phyloP scores from a whole-genome alignment of 2,113 vertebrate genomes.

The Strigops habroptila region DNA sequence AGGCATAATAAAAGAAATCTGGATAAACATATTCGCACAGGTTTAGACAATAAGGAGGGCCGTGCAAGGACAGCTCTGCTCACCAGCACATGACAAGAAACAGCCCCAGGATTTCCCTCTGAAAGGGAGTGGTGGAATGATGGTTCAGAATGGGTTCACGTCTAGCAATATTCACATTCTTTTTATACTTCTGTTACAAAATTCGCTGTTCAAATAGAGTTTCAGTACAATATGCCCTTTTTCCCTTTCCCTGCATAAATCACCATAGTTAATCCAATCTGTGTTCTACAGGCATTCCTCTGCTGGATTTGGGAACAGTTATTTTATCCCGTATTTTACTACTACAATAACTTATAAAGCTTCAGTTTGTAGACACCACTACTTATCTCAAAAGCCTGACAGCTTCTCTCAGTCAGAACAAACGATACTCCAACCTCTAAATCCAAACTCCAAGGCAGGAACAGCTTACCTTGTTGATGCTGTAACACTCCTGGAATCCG shows the following conservation, averaged over 20 bases:
- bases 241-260: not conserved
- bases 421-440: not conserved
- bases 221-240: not conserved
- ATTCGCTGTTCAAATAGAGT: not conserved
- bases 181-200: not conserved
- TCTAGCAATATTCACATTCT: not conserved
- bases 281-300: not conserved
- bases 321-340: not conserved
- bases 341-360: not conserved
- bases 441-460: not conserved
- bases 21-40: not conserved
- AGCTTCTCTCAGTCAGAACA: not conserved
- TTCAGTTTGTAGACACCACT: not conserved
- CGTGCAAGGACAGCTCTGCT: not conserved
- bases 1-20: not conserved
- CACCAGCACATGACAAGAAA: not conserved
- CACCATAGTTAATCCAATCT: not conserved
- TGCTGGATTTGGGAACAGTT: not conserved
- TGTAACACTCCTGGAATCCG: conserved; percentile 70
- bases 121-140: not conserved
- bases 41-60: not conserved
- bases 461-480: conserved; percentile 75
- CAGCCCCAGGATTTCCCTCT: not conserved
- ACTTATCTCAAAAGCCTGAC: not conserved
- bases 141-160: not conserved